These are phyloP conservation scores for Marmota monax DNA, from an alignment of 2,113 vertebrate species.

Conservation along the genomic window DNA sequence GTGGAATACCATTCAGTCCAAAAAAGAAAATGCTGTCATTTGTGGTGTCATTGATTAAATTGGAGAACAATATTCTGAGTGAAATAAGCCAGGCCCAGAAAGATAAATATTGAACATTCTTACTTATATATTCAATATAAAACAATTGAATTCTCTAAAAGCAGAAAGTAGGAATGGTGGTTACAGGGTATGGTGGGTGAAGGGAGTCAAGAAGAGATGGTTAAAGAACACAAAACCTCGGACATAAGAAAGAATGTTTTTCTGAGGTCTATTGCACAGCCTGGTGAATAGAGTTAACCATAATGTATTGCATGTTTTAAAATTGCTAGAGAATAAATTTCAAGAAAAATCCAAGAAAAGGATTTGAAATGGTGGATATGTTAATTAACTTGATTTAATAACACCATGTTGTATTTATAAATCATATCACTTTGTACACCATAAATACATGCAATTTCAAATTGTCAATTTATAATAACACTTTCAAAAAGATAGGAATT, in stretches of 20 bases:
- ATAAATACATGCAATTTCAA: neutral
- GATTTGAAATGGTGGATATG: neutral
- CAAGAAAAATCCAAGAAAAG: neutral
- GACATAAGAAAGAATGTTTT: neutral
- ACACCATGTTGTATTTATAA: neutral
- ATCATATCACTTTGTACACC: neutral
- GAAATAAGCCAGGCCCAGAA: neutral
- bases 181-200: neutral
- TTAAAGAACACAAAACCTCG: neutral
- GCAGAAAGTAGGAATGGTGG: neutral
- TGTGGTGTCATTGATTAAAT: neutral
- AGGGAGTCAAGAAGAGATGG: no score
- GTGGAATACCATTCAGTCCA: neutral
- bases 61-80: neutral
- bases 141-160: neutral
- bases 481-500: neutral
- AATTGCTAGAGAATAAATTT: neutral
- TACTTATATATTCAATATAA: neutral
- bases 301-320: neutral
- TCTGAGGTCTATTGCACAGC: neutral
- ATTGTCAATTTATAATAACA: neutral
- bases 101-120: neutral
- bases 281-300: neutral
- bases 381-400: neutral
- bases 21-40: neutral